These are phyloP conservation scores for Oenanthe melanoleuca DNA, from an alignment of 2,113 vertebrate genomes.

Conservation along the genomic window DNA sequence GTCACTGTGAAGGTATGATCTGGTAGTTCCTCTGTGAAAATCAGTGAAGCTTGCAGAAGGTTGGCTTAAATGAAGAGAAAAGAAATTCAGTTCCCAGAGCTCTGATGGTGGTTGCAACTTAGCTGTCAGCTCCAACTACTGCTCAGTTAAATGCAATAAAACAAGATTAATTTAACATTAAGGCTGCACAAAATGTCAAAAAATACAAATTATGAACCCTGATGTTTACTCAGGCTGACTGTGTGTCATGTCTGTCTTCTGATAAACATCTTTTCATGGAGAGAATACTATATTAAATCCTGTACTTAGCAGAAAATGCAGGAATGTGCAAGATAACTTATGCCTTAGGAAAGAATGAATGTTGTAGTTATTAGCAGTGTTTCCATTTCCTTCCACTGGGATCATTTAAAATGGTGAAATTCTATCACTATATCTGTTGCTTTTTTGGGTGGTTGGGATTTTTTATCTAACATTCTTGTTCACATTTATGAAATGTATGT, in stretches of 20 bases:
- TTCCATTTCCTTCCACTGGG: neutral
- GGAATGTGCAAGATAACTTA: neutral
- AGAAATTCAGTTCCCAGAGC: constrained; percentile 25
- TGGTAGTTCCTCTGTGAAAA: constrained; percentile 8
- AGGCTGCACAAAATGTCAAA: constrained; percentile 42
- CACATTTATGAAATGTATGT: neutral
- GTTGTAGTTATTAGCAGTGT: neutral
- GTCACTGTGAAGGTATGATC: neutral
- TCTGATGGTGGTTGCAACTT: constrained; percentile 56
- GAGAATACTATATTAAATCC: neutral
- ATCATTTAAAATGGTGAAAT: neutral
- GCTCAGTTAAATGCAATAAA: constrained; percentile 43
- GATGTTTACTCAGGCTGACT: constrained; percentile 43
- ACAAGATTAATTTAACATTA: constrained; percentile 55
- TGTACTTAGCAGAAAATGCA: neutral
- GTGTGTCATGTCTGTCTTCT: neutral
- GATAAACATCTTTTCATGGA: constrained; percentile 27
- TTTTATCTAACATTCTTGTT: neutral
- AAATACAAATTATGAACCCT: constrained; percentile 29
- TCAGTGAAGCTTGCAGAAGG: constrained; percentile 23
- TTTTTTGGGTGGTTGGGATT: neutral
- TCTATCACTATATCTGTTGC: neutral
- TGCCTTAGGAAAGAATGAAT: neutral
- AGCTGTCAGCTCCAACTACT: constrained; percentile 56
- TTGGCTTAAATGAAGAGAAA: constrained; percentile 50